Evolutionary conservation across 2,113 vertebrate species (phyloP).

Genomic region (Siphamia tubifer): DNA sequence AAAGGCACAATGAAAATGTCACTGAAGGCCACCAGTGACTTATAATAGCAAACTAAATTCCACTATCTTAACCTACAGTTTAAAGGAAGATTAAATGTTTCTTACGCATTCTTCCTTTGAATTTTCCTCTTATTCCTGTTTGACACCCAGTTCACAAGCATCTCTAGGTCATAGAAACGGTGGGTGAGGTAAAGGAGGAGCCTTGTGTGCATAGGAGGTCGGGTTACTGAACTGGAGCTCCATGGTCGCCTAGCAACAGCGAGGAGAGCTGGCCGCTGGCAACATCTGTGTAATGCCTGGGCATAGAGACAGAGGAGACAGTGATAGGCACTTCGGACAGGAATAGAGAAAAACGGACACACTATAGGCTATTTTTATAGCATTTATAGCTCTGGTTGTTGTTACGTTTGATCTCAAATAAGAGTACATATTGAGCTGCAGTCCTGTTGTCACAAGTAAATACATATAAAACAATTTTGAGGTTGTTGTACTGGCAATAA

Average conservation of each 20-base stretch:
- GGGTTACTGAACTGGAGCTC: constrained; percentile 37
- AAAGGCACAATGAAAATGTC: background rate
- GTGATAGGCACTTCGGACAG: background rate
- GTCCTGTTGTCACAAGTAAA: too few relatives aligned
- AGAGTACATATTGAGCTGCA: too few relatives aligned
- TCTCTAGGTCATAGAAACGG: constrained; percentile 74
- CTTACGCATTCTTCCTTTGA: constrained; percentile 73
- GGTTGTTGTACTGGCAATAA: too few relatives aligned
- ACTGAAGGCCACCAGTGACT: background rate
- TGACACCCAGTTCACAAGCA: constrained; percentile 45
- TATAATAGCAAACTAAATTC: background rate
- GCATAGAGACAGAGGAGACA: background rate
- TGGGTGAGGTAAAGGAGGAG: constrained; percentile 61
- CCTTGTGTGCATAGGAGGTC: constrained; percentile 26
- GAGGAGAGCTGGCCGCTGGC: background rate
- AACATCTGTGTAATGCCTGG: constrained; percentile 51
- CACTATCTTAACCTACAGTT: background rate
- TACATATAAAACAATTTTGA: too few relatives aligned
- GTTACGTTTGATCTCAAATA: too few relatives aligned
- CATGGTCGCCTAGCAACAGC: constrained; percentile 11
- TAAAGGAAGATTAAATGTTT: background rate
- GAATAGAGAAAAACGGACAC: background rate
- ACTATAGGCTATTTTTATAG: too few relatives aligned
- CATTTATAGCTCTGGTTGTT: too few relatives aligned
- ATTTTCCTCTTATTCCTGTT: constrained; percentile 18